Evolutionary conservation across 2,797 vertebrate species (phyloP).

Genomic region (Hypotaenidia philippensis): DNA sequence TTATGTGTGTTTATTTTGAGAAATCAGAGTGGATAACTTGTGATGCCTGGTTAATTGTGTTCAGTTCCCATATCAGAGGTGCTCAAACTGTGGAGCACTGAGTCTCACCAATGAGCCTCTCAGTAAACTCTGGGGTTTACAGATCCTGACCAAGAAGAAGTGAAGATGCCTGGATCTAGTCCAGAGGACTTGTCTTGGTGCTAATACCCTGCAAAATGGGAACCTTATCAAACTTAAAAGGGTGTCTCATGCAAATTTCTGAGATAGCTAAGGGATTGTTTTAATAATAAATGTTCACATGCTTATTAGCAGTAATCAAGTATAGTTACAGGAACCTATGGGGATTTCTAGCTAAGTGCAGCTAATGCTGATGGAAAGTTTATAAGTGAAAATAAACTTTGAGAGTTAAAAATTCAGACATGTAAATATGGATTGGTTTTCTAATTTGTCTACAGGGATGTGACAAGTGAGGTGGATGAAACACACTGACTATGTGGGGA

Average conservation of each 20-base stretch:
- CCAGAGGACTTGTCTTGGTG: not conserved
- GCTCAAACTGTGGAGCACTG: not conserved
- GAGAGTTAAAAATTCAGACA: not conserved
- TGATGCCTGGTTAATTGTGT: accelerated
- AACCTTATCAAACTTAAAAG: not conserved
- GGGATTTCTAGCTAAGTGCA: not conserved
- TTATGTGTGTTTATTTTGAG: not conserved
- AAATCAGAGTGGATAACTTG: not conserved
- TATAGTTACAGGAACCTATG: not conserved
- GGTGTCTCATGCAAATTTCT: not conserved
- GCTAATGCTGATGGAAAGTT: not conserved
- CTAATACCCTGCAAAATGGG: not conserved
- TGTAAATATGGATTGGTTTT: not conserved
- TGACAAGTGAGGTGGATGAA: not conserved
- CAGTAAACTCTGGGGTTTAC: not conserved
- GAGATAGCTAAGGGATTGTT: not conserved
- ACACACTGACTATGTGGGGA: not conserved
- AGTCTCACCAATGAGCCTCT: not conserved
- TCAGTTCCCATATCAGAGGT: accelerated
- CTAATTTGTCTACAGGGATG: not conserved
- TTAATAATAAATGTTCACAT: not conserved
- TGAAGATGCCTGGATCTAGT: not conserved
- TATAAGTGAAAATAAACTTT: not conserved
- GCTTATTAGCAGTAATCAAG: not conserved
- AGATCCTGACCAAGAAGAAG: not conserved